Conservation (phyloP, 30 jellyfish, hydroid and myxozoan genomes). For the Mastigias papua region DNA sequence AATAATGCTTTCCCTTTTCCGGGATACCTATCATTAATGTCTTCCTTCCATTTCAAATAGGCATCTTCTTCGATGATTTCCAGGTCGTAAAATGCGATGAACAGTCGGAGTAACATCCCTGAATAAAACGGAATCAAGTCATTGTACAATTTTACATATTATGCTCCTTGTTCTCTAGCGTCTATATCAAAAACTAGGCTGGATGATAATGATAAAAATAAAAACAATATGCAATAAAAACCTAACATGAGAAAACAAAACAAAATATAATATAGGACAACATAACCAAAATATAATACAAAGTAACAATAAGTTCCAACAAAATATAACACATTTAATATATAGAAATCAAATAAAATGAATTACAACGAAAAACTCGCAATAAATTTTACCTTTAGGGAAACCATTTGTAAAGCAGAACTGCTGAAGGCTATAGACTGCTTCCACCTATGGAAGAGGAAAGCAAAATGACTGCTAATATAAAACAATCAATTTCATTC, state of each 20-base stretch:
- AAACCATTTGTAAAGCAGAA: conserved; percentile 77
- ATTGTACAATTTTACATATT: neutral
- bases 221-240: too few relatives aligned
- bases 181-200: too few relatives aligned
- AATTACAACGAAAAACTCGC: neutral
- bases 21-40: conserved; percentile 85
- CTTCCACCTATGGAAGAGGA: conserved; percentile 67
- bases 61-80: conserved; percentile 96
- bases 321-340: too few relatives aligned
- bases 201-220: too few relatives aligned
- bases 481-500: too few relatives aligned
- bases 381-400: conserved; percentile 84
- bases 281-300: too few relatives aligned
- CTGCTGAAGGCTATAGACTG: conserved; percentile 84
- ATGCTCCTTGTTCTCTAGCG: too few relatives aligned
- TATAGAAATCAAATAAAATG: neutral
- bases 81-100: conserved; percentile 86
- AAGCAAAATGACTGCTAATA: too few relatives aligned
- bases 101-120: conserved; percentile 88
- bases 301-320: too few relatives aligned
- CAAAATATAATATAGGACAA: too few relatives aligned
- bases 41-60: conserved; percentile 93
- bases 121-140: too few relatives aligned
- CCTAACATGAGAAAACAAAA: too few relatives aligned
- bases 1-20: conserved; percentile 95